A percentile compares a stretch with the other conserved stretches of the same genome.
Conservation (phyloP, 2,113 vertebrate species). For the Hippocampus zosterae region DNA sequence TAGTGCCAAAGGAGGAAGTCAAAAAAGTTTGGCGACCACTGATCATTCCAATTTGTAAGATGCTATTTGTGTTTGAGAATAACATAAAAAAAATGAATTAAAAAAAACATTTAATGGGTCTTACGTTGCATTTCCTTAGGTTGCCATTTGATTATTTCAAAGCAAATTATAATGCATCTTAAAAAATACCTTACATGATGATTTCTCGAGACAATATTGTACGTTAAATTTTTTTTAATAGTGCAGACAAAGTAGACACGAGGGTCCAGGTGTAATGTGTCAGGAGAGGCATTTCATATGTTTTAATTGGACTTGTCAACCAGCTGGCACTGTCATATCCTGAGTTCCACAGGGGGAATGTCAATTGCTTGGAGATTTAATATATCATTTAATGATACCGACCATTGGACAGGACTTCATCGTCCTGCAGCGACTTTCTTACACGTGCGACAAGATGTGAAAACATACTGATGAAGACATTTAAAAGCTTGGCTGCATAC, state of each 20-base stretch:
- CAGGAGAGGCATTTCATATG: conserved; percentile 5
- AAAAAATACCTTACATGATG: background rate
- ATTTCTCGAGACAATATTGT: background rate
- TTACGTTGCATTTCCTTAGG: too few relatives aligned
- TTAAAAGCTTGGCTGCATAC: conserved; percentile 1
- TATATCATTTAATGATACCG: conserved; percentile 4
- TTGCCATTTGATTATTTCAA: background rate
- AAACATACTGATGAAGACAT: background rate
- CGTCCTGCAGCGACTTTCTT: background rate
- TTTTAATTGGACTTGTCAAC: background rate
- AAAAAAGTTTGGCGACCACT: background rate
- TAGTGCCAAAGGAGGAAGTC: too few relatives aligned
- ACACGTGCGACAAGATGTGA: background rate
- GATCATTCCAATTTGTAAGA: too few relatives aligned
- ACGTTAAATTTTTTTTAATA: background rate
- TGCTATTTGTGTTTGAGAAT: too few relatives aligned
- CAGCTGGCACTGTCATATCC: background rate
- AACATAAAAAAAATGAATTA: too few relatives aligned
- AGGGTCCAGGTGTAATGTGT: conserved; percentile 6
- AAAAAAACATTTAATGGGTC: background rate
- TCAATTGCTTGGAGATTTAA: conserved; percentile 4
- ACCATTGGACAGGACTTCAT: background rate
- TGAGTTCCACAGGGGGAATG: background rate
- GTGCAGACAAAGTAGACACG: background rate
- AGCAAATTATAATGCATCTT: background rate